phyloP scores from a whole-genome alignment of 2,113 vertebrate species.

The Nothobranchius kuhntae region DNA sequence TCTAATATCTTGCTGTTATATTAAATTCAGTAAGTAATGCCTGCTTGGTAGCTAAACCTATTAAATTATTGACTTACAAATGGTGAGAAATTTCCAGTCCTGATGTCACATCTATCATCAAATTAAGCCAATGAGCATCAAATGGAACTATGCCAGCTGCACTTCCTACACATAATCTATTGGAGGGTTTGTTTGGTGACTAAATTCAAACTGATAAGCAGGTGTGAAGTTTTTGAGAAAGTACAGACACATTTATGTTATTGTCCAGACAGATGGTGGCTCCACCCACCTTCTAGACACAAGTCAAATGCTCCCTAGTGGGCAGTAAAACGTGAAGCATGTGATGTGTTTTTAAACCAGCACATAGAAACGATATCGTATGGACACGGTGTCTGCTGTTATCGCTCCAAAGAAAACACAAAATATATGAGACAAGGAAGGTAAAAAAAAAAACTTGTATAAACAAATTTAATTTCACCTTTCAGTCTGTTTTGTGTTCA shows the following conservation, averaged over 20 bases:
- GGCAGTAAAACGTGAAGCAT: constrained; percentile 11
- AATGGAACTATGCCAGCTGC: background rate
- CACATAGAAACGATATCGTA: constrained; percentile 6
- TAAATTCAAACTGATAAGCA: constrained; percentile 40
- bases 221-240: constrained; percentile 14
- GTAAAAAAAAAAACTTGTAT: background rate
- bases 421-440: background rate
- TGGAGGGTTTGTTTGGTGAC: constrained; percentile 2
- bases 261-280: constrained; percentile 8
- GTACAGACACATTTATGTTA: constrained; percentile 15
- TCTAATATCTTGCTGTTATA: background rate
- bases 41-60: background rate
- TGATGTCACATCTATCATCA: too few relatives aligned
- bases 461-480: background rate
- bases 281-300: constrained; percentile 10
- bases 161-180: background rate
- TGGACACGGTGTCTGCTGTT: background rate
- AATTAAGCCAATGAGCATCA: background rate
- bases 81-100: background rate
- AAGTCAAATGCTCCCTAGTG: constrained; percentile 22
- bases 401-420: background rate
- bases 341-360: constrained; percentile 21
- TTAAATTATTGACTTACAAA: constrained; percentile 4
- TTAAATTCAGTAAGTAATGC: constrained; percentile 3
- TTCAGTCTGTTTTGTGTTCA: constrained; percentile 1